Base-by-base conservation (phyloP, 2,888 invertebrate species). In the Phanerotoma sp. region DNA sequence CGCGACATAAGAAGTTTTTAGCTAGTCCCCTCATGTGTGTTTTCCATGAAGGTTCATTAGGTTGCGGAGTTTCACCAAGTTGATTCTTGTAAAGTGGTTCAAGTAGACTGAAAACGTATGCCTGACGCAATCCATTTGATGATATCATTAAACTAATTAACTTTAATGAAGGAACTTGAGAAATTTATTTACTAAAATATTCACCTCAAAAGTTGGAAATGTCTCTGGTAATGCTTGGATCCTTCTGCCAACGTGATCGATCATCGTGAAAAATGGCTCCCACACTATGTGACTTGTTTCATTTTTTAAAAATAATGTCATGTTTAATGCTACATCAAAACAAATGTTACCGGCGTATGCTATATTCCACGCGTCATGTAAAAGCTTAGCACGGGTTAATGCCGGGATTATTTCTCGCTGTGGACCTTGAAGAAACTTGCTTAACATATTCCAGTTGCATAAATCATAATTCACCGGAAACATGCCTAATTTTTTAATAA, bases 391-490 rank as follows among this genome's bases (percentile, higher is more conserved):
- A 33, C 89, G 80, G 0, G 90, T 89, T 57, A 87, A 80, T 11
- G 86, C 85, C 0, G 91, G 89, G 54, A 91, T 86, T 11, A 69
- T 76, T 46, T 73, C 71, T 11, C 73, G 71, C 2, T 68, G 46
- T 10, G 72, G 63, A 16, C 72, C 60, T 51, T 66, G 80, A 1
- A 91, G 78, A 69, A 81, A 90, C 21, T 81, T 75, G 0, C 88
- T 83, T 5, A 93, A 75, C 65, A 89, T 81, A 58, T 86, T 83
- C 92, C 92, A 93, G 71, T 91, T 92, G 33, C 81, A 78, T 5
- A 78, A 72, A 67, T 92, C 92, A 69, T 93, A 93, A 70, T 91
- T 91, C 0, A 93, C 92, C 4, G 90, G 88, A 77, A 86, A 91
- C 33, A 91, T 89, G 1, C 88, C 89, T 88, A 66, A 28, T 41